Conservation (phyloP, 1,140 invertebrate species). For the Yoshiicerus persimilis region DNA sequence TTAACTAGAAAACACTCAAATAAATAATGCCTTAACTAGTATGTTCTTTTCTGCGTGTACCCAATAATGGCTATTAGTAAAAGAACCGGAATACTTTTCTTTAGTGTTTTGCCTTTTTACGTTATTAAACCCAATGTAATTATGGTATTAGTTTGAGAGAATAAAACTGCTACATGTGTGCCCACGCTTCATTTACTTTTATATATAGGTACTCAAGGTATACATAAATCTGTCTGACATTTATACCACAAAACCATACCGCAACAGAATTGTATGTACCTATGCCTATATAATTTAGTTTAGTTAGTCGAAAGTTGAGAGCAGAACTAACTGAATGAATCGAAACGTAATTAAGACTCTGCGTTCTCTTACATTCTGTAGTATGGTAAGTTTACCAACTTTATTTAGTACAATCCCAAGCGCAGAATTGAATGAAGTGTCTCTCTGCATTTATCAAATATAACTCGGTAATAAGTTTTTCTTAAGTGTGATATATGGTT, state of each 20-base stretch:
- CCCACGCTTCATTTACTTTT: background rate
- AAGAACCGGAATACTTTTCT: no score
- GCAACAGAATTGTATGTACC: background rate
- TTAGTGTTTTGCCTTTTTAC: background rate
- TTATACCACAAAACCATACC: background rate
- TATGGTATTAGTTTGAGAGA: background rate
- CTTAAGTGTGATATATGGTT: background rate
- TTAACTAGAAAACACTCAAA: background rate
- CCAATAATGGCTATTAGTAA: no score
- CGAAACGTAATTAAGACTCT: background rate
- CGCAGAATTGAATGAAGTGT: background rate
- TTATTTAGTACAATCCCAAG: background rate
- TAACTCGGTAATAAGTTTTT: no score
- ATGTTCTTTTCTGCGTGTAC: background rate
- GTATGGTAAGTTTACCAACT: background rate
- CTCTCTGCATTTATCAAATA: background rate
- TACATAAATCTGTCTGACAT: background rate
- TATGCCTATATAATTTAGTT: background rate
- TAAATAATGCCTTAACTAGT: background rate
- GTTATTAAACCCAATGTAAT: background rate
- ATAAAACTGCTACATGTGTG: background rate
- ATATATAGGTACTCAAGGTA: background rate
- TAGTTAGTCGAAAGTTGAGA: background rate
- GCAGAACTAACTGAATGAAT: background rate
- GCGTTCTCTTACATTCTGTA: background rate